Evolutionary conservation across 2,113 vertebrate genomes (phyloP), one percentile per base, ranked within the genome.

Genomic region (Toxotes jaculatrix): DNA sequence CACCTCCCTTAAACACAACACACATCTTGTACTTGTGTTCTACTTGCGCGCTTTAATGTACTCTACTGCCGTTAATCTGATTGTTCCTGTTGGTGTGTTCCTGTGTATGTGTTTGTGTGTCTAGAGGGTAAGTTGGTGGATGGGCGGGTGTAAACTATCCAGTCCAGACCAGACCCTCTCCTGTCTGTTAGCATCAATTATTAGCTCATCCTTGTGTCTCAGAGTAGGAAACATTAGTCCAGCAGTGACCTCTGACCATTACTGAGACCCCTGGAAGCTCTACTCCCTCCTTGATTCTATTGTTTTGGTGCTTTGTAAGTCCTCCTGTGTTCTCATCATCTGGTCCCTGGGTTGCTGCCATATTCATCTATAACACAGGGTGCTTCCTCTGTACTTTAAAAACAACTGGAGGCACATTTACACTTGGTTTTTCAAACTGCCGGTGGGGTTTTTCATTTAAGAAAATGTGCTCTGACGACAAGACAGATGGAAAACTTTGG

Each of bases 11-110:
- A 73, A 51, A 55, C 65, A 70, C 69, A 73, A 5, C 55, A 61
- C 49, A 77, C 23, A 61, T 73, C 40, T 67, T 51, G 10, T 80
- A 65, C n/a, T 4, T 82, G 21, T 77, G 68, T 77, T 61, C n/a
- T 47, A 51, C 69, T 43, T 17, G 23, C 74, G 67, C 8, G 49
- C 17, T 71, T 51, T 69, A 49, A 74, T 71, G 40, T 13, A 40
- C 49, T 77, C 60, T 14, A 32, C 59, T 64, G 61, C 16, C 55
- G 55, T 71, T 70, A 72, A 81, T 81, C 36, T 77, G 59, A 45
- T 1, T 70, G 23, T 77, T 21, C 45, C 23, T 77, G 68, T 57
- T 59, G 56, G n/a, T 47, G 57, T 69, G 51, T 14, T n/a, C n/a
- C 49, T 31, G 21, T 23, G 2, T 13, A 0, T 43, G 42, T 13